Base-by-base conservation (phyloP, 2,797 vertebrate species). In the Smutsia temminckii region DNA sequence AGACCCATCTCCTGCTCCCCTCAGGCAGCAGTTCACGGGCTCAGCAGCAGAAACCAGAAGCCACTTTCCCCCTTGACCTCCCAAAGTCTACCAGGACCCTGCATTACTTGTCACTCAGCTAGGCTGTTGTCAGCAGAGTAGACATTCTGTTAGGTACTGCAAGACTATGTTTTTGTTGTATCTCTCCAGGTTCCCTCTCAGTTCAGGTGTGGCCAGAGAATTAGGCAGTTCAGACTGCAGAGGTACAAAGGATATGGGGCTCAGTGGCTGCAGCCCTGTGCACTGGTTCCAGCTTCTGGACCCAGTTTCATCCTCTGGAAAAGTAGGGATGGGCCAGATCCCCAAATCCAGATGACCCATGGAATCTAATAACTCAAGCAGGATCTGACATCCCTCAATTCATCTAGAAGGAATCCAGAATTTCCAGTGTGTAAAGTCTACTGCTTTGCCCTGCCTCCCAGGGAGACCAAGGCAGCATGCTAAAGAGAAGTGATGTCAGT, bases 401-500 rank as follows among this genome's bases (percentile, higher is more conserved):
- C 85, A 79, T 74, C 61, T 71, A 84, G 51, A 49, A 40, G 37
- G 20, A 7, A 85, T 53, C 81, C 42, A 37, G 71, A 59, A 46
- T 69, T 77, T 77, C 66, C 12, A 53, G 20, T 49, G 79, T 87
- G 69, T 63, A 49, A 83, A 40, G 10, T 55, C 64, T 89, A n/a
- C 53, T 72, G 11, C 46, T 91, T 95, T 94, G 53, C 2, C 49
- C 1, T 2, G 92, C 34, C 59, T 72, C 85, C 59, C 59, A 20
- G 63, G 92, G 88, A 95, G 40, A 93, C 88, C 71, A 74, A 68
- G 72, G 63, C 64, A 88, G 57, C 32, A 61, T 1, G 9, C 14
- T 53, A 66, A 74, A n/a, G 20, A 86, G 46, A 69, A 90, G 13
- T 91, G 92, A 86, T 78, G 46, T 81, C 85, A 78, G 72, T 64